Conservation (phyloP, 2,797 vertebrate genomes). For the Mycteria americana region DNA sequence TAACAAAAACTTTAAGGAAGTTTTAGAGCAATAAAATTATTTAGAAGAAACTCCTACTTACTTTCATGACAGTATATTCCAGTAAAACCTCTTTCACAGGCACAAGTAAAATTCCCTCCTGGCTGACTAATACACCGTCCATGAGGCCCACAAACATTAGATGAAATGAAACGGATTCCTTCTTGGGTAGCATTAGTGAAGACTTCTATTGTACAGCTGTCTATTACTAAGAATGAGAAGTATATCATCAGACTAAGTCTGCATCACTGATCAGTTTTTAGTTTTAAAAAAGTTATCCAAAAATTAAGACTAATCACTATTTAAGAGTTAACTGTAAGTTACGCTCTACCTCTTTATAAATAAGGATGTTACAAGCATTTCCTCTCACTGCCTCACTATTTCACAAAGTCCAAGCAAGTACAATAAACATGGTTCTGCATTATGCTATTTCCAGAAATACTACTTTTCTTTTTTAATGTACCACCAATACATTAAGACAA, state of each 20-base stretch:
- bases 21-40: not conserved
- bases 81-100: slow-evolving; percentile 91
- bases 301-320: not conserved
- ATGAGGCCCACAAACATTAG: slow-evolving; percentile 92
- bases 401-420: not conserved
- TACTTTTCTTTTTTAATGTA: not conserved
- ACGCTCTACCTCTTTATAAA: not conserved
- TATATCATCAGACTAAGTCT: not conserved
- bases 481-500: not conserved
- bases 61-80: slow-evolving; percentile 96
- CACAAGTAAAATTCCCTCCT: slow-evolving; percentile 92
- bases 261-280: not conserved
- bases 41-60: slow-evolving; percentile 73
- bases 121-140: slow-evolving; percentile 90
- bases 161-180: slow-evolving; percentile 81
- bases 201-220: slow-evolving; percentile 90
- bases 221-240: slow-evolving; percentile 82
- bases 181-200: slow-evolving; percentile 80
- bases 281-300: not conserved
- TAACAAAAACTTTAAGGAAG: not conserved
- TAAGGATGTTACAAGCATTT: not conserved
- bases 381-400: not conserved
- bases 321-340: not conserved
- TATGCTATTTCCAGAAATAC: not conserved
- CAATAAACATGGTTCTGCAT: not conserved